A percentile compares a stretch with the other conserved stretches of the same genome.
phyloP scores from a whole-genome alignment of 2,797 vertebrate species.

The Chelon labrosus region DNA sequence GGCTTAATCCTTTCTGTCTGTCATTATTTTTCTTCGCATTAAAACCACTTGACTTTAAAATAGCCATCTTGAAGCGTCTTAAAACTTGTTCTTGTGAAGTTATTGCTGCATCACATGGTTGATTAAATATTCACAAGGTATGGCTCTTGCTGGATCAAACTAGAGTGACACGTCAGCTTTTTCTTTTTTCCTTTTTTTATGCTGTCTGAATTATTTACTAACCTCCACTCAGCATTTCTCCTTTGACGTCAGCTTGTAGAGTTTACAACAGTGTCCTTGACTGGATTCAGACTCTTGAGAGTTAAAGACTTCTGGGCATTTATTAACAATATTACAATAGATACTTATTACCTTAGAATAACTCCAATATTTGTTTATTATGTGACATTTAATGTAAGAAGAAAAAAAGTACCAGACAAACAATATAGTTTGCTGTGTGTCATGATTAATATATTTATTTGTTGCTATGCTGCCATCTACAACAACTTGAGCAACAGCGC shows the following conservation, averaged over 20 bases:
- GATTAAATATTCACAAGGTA: constrained; percentile 19
- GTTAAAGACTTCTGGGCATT: neutral
- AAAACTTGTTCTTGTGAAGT: too few species aligned
- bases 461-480: neutral
- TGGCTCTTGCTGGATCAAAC: constrained; percentile 1
- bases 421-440: neutral
- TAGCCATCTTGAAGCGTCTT: too few species aligned
- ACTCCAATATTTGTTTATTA: neutral
- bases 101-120: neutral
- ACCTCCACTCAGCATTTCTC: constrained; percentile 1
- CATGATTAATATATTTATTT: neutral
- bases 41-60: constrained; percentile 24
- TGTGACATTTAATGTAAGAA: neutral
- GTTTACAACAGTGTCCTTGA: constrained; percentile 1
- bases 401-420: neutral
- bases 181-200: constrained; percentile 21
- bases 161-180: constrained; percentile 25
- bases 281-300: neutral
- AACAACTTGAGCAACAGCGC: constrained; percentile 15
- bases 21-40: constrained; percentile 12
- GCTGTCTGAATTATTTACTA: constrained; percentile 56
- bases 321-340: neutral
- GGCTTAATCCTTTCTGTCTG: constrained; percentile 29
- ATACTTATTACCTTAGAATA: neutral
- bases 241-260: neutral